Evolutionary conservation across 2,113 vertebrate species (phyloP), one percentile per base, ranked within the genome.

Genomic region (Pavo muticus): DNA sequence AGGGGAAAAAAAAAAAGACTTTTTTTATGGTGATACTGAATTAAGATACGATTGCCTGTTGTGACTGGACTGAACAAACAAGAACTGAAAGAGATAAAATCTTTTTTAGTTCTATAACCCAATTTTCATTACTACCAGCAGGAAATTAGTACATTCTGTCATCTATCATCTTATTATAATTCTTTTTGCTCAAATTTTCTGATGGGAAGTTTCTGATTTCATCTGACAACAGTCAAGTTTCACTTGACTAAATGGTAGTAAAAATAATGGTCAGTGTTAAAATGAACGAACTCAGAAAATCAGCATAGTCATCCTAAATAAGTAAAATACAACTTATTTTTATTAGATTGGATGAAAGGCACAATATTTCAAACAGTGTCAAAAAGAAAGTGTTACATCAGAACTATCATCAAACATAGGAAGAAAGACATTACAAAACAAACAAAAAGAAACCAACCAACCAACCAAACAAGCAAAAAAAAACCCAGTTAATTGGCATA

Each of bases 391-490:
- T 16, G 0, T 60, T 42, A 52, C 4, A 72, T 50, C 21, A 56
- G 60, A 63, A 61, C 30, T 76, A 39, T 45, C 9, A 70, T 70
- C 54, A 70, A 94, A 67, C 5, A 75, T 21, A 60, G 13, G 77
- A 93, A 75, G 11, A 82, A 78, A 64, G 3, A 0, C 7, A 74
- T 81, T 56, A 23, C 6, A 5, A 87, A 82, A 87, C 25, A 39
- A 32, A 40, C 7, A 14, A 2, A 3, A 14, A 9, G 37, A 11
- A 40, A 40, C 7, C 20, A 59, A 40, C 11, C 61, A 63, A 32
- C 0, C 0, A 4, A 59, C 11, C 6, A 73, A 18, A 64, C n/a
- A 35, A 30, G 3, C 8, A 2, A 3, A 7, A 8, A 40, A 29
- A 29, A 29, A 4, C 0, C 40, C 4, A 74, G 12, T 65, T 37